phyloP scores from a whole-genome alignment of 2,888 invertebrate genomes.

The Platynereis dumerilii region DNA sequence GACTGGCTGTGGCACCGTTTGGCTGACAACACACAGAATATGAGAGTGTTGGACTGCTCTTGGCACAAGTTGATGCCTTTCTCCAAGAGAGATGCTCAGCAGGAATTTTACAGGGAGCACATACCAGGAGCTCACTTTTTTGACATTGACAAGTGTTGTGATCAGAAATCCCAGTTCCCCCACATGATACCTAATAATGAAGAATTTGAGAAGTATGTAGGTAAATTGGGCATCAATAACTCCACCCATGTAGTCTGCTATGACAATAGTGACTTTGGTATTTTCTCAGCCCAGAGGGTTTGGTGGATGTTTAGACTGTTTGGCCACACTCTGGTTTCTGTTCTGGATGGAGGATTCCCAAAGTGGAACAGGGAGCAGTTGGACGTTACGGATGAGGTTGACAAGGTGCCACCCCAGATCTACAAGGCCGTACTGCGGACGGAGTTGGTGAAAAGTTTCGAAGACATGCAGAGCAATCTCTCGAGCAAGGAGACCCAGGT shows the following conservation, averaged over 20 bases:
- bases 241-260: slow-evolving; percentile 55
- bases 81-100: slow-evolving; percentile 42
- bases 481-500: slow-evolving; percentile 41
- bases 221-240: slow-evolving; percentile 51
- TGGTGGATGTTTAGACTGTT: slow-evolving; percentile 58
- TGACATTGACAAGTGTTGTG: slow-evolving; percentile 54
- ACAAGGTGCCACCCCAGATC: slow-evolving; percentile 23
- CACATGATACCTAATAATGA: slow-evolving; percentile 51
- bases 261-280: slow-evolving; percentile 48
- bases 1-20: slow-evolving; percentile 29
- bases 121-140: slow-evolving; percentile 58
- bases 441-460: slow-evolving; percentile 45
- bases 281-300: slow-evolving; percentile 52
- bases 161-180: slow-evolving; percentile 41
- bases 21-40: slow-evolving; percentile 8
- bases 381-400: slow-evolving; percentile 32
- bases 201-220: slow-evolving; percentile 52
- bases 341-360: slow-evolving; percentile 54
- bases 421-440: slow-evolving; percentile 43
- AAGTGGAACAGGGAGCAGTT: slow-evolving; percentile 46
- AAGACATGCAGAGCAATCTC: slow-evolving; percentile 49
- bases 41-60: slow-evolving; percentile 52
- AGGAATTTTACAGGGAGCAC: slow-evolving; percentile 49
- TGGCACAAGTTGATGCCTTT: slow-evolving; percentile 48
- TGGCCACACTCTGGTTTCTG: slow-evolving; percentile 51